Percentiles rank a stretch among this genome's conserved stretches.
Conservation (phyloP, 1,140 invertebrate genomes). For the Hyposmocoma kahamanoa region DNA sequence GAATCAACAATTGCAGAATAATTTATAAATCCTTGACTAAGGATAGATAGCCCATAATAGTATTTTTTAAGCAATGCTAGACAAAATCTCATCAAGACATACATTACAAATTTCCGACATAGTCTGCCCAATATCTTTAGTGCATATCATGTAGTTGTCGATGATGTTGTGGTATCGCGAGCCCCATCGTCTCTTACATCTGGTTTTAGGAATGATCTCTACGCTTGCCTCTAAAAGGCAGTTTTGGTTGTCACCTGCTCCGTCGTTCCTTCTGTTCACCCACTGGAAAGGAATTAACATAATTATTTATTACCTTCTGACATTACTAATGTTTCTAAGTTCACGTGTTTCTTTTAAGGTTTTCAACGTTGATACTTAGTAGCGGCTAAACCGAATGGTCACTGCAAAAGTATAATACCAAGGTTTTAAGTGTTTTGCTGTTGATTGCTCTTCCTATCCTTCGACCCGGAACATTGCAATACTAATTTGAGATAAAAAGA, state of each 20-base stretch:
- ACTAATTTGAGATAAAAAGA: too few relatives aligned
- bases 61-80: too few relatives aligned
- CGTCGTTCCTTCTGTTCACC: slow-evolving; percentile 36
- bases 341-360: too few relatives aligned
- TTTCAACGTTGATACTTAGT: too few relatives aligned
- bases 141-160: slow-evolving; percentile 60
- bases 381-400: too few relatives aligned
- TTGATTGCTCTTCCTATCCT: too few relatives aligned
- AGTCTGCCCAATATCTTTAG: slow-evolving; percentile 50
- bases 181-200: slow-evolving; percentile 53
- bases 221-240: slow-evolving; percentile 39
- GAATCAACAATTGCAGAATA: not conserved
- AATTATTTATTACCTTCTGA: too few relatives aligned
- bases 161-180: slow-evolving; percentile 51
- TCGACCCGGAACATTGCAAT: too few relatives aligned
- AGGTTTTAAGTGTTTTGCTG: too few relatives aligned
- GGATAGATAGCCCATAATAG: too few relatives aligned
- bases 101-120: slow-evolving; percentile 62
- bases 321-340: too few relatives aligned
- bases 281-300: slow-evolving; percentile 31
- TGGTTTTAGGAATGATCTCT: slow-evolving; percentile 40
- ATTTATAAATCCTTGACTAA: slow-evolving; percentile 5
- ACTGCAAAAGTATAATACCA: too few relatives aligned
- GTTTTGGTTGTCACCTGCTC: slow-evolving; percentile 31
- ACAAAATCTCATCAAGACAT: slow-evolving; percentile 13